Conservation (phyloP, 2,888 invertebrate genomes). For the Lepetodrilus schrolli region DNA sequence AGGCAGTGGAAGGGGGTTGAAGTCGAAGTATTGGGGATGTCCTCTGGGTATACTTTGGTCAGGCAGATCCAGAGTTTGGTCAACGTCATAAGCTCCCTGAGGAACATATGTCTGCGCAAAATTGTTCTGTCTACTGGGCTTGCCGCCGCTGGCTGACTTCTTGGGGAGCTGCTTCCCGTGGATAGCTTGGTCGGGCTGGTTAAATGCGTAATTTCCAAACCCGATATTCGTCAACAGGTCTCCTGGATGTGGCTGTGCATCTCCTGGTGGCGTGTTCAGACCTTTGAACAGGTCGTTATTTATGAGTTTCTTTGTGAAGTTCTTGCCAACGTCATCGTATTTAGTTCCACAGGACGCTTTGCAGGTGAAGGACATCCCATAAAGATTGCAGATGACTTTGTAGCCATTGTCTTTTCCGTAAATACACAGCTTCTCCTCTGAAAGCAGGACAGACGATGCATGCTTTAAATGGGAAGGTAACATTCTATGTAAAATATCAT, state of each 20-base stretch:
- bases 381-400: neutral
- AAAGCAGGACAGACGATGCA: neutral
- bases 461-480: too few relatives aligned
- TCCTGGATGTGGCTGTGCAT: too few relatives aligned
- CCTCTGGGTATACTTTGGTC: neutral
- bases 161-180: too few relatives aligned
- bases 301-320: neutral
- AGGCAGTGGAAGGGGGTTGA: neutral
- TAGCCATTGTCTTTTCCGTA: constrained; percentile 8
- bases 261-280: neutral
- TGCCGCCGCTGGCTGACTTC: too few relatives aligned
- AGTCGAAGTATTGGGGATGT: neutral
- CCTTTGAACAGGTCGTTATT: neutral
- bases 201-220: neutral
- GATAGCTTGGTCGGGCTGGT: too few relatives aligned
- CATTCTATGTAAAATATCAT: too few relatives aligned
- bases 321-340: constrained; percentile 27
- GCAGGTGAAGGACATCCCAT: constrained; percentile 16
- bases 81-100: neutral
- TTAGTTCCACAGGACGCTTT: constrained; percentile 26
- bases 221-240: neutral
- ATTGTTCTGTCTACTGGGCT: too few relatives aligned
- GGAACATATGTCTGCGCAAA: neutral
- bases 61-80: neutral
- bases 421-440: constrained; percentile 15